Conservation (phyloP, 1,140 invertebrate species). For the Holotrichia oblita region DNA sequence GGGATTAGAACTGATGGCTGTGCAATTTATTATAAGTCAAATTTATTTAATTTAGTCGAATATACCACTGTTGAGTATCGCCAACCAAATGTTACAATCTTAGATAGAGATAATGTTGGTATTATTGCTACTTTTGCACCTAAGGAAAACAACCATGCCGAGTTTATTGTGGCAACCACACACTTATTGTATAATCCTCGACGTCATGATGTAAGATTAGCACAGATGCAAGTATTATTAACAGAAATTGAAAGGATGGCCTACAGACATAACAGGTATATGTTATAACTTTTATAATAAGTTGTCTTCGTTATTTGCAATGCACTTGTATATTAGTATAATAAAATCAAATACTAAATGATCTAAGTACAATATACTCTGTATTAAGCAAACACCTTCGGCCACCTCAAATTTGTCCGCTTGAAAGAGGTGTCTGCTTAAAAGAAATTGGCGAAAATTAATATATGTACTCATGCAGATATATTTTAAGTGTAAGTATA, state of each 20-base stretch:
- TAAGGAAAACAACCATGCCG: constrained; percentile 60
- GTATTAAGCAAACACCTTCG: no score
- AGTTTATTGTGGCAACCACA: constrained; percentile 87
- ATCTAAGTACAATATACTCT: no score
- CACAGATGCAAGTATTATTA: constrained; percentile 82
- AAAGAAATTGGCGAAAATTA: no score
- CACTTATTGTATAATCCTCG: constrained; percentile 94
- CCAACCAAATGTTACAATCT: constrained; percentile 63
- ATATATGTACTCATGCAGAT: no score
- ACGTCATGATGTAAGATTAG: constrained; percentile 87
- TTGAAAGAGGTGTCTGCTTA: no score
- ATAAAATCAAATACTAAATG: no score
- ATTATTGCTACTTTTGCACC: constrained; percentile 79
- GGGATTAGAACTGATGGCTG: constrained; percentile 78
- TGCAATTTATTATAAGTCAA: constrained; percentile 80
- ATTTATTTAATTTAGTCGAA: constrained; percentile 71
- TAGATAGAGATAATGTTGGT: constrained; percentile 90
- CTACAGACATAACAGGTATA: constrained; percentile 57
- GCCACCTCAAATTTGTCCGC: no score
- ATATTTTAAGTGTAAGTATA: no score
- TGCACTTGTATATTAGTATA: no score
- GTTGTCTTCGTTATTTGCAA: no score
- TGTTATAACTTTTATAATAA: not conserved
- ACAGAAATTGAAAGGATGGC: constrained; percentile 84
- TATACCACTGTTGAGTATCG: constrained; percentile 71